Percentiles rank a stretch among this genome's conserved stretches.
Evolutionary conservation across 2,113 vertebrate species (phyloP).

Genomic region (Vidua macroura): DNA sequence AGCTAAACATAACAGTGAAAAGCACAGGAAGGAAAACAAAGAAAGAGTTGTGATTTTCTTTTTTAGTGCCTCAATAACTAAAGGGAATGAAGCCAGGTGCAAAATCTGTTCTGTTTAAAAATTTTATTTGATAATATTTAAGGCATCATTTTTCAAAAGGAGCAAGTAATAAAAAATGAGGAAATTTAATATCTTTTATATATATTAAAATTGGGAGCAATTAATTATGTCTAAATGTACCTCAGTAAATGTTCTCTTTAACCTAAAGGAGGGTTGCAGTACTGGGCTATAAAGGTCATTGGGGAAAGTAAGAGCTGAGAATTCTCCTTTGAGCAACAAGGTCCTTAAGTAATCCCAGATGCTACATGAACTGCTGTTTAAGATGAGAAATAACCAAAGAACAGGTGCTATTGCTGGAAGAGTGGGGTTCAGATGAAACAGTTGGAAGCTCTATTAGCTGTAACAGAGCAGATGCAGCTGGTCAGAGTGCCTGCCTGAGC

Average conservation of each 20-base stretch:
- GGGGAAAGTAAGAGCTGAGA: conserved; percentile 23
- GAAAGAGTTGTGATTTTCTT: neutral
- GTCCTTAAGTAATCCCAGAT: conserved; percentile 36
- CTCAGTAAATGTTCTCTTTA: neutral
- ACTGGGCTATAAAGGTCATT: neutral
- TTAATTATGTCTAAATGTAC: conserved; percentile 29
- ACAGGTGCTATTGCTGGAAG: conserved; percentile 23
- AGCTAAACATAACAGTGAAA: neutral
- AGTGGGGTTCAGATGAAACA: conserved; percentile 4
- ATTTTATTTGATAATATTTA: conserved; percentile 17
- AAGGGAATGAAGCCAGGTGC: neutral
- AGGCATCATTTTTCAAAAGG: conserved; percentile 3
- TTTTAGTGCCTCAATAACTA: neutral
- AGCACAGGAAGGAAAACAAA: neutral
- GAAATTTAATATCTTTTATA: conserved; percentile 36
- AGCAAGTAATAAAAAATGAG: neutral
- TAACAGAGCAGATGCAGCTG: neutral
- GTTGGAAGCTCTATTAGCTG: conserved; percentile 10
- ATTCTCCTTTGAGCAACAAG: neutral
- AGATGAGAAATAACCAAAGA: conserved; percentile 40
- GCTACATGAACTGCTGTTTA: neutral
- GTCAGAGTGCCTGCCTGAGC: neutral
- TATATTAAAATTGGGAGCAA: conserved; percentile 2
- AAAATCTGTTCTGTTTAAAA: conserved; percentile 17
- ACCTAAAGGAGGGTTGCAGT: neutral